Evolutionary conservation across 2,113 vertebrate genomes (phyloP).

Genomic region (Nipponia nippon): DNA sequence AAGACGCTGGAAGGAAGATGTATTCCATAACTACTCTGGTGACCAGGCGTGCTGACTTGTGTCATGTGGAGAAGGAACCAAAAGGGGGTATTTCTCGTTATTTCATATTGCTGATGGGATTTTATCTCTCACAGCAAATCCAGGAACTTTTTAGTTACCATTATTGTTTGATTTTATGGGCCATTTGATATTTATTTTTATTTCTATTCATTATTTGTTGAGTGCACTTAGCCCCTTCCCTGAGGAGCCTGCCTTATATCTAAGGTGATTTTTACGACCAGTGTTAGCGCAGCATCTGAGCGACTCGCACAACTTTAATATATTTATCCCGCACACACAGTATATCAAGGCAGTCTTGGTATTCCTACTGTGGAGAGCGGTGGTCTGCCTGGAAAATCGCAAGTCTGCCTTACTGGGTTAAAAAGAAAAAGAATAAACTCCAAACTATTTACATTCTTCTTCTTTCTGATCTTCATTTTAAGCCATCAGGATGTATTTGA

Average conservation of each 20-base stretch:
- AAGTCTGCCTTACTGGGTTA: background rate
- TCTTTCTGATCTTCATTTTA: background rate
- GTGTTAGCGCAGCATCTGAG: slow-evolving; percentile 36
- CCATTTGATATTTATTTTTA: slow-evolving; percentile 63
- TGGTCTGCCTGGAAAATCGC: background rate
- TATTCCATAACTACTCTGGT: slow-evolving; percentile 41
- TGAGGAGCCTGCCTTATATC: slow-evolving; percentile 57
- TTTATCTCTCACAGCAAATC: slow-evolving; percentile 51
- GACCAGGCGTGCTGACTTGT: slow-evolving; percentile 47
- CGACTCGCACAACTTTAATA: background rate
- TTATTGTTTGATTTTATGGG: slow-evolving; percentile 66
- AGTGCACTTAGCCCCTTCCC: slow-evolving; percentile 61
- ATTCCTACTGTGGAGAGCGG: slow-evolving; percentile 12
- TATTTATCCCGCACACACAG: background rate
- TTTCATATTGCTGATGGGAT: slow-evolving; percentile 40
- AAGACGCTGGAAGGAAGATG: slow-evolving; percentile 32
- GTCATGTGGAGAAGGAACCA: slow-evolving; percentile 21
- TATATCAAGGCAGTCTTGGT: background rate
- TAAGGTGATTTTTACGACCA: slow-evolving; percentile 53
- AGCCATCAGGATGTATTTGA: background rate
- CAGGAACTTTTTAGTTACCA: slow-evolving; percentile 53
- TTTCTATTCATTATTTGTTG: slow-evolving; percentile 57
- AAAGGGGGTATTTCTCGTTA: slow-evolving; percentile 1
- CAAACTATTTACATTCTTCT: background rate
- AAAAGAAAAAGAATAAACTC: background rate